These are phyloP conservation scores for Ctenomys sociabilis DNA, from an alignment of 2,113 vertebrate species.

Conservation along the genomic window DNA sequence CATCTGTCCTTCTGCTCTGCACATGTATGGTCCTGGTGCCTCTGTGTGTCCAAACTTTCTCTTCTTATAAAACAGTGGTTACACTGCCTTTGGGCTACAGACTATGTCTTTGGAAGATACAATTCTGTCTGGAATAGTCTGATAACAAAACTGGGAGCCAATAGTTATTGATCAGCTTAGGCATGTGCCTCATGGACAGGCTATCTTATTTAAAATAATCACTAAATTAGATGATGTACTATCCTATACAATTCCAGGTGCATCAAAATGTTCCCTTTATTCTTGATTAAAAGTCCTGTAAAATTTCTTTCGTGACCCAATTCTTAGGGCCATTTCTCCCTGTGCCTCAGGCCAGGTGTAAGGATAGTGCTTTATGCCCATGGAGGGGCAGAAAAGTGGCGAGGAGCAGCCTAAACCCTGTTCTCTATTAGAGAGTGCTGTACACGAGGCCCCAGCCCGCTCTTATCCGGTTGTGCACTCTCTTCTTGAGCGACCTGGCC, in stretches of 20 bases:
- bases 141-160: conserved; percentile 35
- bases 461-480: background rate
- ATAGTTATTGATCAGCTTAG: background rate
- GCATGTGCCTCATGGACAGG: background rate
- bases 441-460: background rate
- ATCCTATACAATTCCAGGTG: conserved; percentile 3
- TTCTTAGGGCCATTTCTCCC: background rate
- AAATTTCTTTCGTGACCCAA: background rate
- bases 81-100: background rate
- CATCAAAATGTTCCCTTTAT: conserved; percentile 25
- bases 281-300: conserved; percentile 25
- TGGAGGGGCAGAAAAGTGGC: background rate
- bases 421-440: background rate
- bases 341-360: background rate
- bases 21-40: background rate
- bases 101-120: background rate
- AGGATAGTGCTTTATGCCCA: background rate
- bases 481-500: background rate
- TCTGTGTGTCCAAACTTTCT: background rate
- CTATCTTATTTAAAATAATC: background rate
- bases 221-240: background rate
- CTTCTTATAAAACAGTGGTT: background rate
- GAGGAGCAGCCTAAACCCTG: background rate
- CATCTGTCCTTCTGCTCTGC: background rate
- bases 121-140: background rate